Evolutionary conservation across 2,113 vertebrate species (phyloP).

Genomic region (human (Homo sapiens)): DNA sequence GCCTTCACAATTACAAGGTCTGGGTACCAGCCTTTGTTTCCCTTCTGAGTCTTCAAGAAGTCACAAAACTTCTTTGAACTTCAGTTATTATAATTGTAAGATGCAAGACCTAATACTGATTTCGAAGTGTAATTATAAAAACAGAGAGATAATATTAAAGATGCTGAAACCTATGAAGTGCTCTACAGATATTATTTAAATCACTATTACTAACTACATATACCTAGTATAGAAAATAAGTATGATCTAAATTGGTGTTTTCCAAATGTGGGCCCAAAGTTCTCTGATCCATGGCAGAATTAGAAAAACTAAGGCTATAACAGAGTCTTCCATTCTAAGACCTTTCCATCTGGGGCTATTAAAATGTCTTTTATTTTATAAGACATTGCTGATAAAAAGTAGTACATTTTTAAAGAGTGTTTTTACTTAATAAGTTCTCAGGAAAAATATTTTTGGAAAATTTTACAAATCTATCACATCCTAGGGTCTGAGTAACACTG

Average conservation of each 20-base stretch:
- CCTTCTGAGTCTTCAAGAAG: background rate
- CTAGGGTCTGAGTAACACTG: background rate
- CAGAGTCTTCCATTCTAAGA: background rate
- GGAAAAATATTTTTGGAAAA: background rate
- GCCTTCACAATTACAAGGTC: background rate
- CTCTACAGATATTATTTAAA: background rate
- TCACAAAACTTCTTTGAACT: constrained; percentile 10
- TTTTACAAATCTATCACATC: background rate
- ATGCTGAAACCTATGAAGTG: background rate
- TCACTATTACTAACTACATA: background rate
- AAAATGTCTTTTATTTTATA: background rate
- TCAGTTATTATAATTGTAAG: background rate
- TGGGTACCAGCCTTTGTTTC: background rate
- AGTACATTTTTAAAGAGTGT: background rate
- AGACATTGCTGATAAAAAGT: background rate
- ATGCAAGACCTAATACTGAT: background rate
- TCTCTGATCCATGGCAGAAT: background rate
- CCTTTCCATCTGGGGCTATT: background rate
- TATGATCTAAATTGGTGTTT: background rate
- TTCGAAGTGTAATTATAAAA: background rate
- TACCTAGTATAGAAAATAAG: background rate
- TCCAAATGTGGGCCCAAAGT: background rate
- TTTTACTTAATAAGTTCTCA: background rate
- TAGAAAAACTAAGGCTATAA: background rate
- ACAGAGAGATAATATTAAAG: background rate